Evolutionary conservation across 2,797 vertebrate species (phyloP), one percentile per base, ranked within the genome.

Genomic region (Graptemys geographica): DNA sequence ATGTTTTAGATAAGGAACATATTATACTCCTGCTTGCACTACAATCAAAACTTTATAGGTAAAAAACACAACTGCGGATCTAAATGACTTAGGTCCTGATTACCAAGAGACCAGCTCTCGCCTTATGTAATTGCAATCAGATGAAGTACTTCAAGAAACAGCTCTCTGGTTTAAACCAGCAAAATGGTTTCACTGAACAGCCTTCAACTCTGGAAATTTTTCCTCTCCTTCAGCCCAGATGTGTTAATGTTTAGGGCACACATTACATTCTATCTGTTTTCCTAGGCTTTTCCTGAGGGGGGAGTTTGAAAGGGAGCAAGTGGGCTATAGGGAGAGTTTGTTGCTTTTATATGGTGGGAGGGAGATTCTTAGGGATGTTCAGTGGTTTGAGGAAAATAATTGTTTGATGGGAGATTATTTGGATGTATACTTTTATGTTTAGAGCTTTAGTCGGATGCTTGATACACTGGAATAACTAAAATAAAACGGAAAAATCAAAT

Each of bases 401-500:
- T n/a, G 16, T 65, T 65, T 65, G 62, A 65, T 44, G 72, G 41
- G 23, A 47, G 44, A 76, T 47, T 76, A 25, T 47, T 47, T 76
- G 72, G 23, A 86, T 8, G 56, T 13, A 82, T 11, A 79, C 2
- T 37, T 37, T n/a, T 47, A 37, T 31, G 31, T 13, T 19, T 62
- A 88, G 55, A 89, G 15, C 31, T 78, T 55, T 28, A 37, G 5
- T 18, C 15, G 92, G 27, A 74, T 57, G 31, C 5, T 55, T 33
- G 9, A 87, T 86, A 92, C 86, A n/a, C 7, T 47, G 23, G 83
- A 93, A 82, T 69, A 88, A 2, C 28, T 85, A 80, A 44, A 62
- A 21, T 31, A 8, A 81, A 53, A n/a, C 0, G 81, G 28, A 89
- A 93, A 84, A 52, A 55, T 23, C 21, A 41, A 0, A 9, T 19